phyloP scores from a whole-genome alignment of 2,797 vertebrate species.

The Amblyopsis hoosieri region DNA sequence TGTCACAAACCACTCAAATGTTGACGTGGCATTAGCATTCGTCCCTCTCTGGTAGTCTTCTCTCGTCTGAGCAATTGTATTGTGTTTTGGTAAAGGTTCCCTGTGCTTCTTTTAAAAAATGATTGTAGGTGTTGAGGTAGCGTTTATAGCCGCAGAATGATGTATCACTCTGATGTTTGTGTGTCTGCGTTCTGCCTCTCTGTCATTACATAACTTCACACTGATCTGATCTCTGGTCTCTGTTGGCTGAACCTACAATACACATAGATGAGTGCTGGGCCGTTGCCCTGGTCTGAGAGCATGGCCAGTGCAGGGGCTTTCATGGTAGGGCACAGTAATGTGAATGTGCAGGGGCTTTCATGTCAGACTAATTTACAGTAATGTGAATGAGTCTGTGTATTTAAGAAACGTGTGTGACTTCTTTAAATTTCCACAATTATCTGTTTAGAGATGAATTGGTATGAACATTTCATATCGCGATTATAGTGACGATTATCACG shows the following conservation, averaged over 20 bases:
- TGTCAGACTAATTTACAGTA: too few species aligned
- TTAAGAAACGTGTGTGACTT: too few species aligned
- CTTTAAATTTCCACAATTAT: too few species aligned
- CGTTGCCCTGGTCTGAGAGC: neutral
- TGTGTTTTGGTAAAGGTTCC: slow-evolving; percentile 5
- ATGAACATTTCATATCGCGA: too few species aligned
- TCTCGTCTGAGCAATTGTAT: slow-evolving; percentile 5
- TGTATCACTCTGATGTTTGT: slow-evolving; percentile 11
- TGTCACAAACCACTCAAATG: slow-evolving; percentile 11
- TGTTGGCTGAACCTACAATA: slow-evolving; percentile 1
- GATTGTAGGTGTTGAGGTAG: slow-evolving; percentile 17
- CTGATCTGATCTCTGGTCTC: slow-evolving; percentile 13
- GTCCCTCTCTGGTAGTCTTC: slow-evolving; percentile 4
- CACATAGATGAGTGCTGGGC: slow-evolving; percentile 17
- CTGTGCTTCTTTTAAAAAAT: slow-evolving; percentile 10
- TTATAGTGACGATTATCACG: too few species aligned
- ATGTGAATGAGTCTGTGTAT: too few species aligned
- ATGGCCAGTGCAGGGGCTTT: neutral
- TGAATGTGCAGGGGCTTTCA: neutral
- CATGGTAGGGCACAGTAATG: too few species aligned
- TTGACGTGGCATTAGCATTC: slow-evolving; percentile 3
- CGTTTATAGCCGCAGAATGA: slow-evolving; percentile 25
- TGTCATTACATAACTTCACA: slow-evolving; percentile 33
- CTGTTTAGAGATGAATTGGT: too few species aligned
- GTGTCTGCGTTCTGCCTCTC: slow-evolving; percentile 30